phyloP scores from a whole-genome alignment of 2,113 vertebrate species.

The Menura novaehollandiae region DNA sequence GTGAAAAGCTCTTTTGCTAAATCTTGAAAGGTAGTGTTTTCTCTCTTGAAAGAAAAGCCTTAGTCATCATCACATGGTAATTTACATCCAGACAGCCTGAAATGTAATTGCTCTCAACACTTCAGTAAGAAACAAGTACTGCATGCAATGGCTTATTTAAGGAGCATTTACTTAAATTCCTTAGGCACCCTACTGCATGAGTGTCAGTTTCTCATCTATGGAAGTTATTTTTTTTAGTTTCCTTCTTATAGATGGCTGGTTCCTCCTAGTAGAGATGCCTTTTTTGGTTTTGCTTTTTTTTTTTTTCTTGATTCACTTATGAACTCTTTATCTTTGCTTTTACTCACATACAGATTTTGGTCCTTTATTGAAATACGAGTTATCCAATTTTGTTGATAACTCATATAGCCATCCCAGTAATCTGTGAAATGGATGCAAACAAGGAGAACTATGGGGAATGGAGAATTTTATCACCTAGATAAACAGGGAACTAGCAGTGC shows the following conservation, averaged over 20 bases:
- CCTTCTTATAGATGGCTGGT: background rate
- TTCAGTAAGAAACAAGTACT: background rate
- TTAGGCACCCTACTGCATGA: background rate
- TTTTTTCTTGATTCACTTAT: background rate
- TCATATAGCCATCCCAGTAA: background rate
- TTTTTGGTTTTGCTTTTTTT: background rate
- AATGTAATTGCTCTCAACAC: background rate
- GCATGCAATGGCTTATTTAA: background rate
- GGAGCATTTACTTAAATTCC: background rate
- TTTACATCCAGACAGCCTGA: background rate
- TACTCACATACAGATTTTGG: background rate
- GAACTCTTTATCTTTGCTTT: background rate
- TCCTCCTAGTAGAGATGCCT: background rate
- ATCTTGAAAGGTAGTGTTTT: background rate
- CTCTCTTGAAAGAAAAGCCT: background rate
- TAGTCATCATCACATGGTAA: background rate
- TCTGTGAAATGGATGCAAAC: background rate
- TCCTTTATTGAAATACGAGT: background rate
- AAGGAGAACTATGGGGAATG: background rate
- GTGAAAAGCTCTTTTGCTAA: background rate
- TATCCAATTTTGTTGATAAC: background rate
- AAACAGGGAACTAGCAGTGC: background rate
- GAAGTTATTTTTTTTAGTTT: background rate
- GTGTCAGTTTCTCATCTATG: background rate
- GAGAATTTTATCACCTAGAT: background rate